Percentiles rank a stretch among this genome's conserved stretches.
phyloP scores from a whole-genome alignment of 2,888 invertebrate species.

The Drosophila koepferae region DNA sequence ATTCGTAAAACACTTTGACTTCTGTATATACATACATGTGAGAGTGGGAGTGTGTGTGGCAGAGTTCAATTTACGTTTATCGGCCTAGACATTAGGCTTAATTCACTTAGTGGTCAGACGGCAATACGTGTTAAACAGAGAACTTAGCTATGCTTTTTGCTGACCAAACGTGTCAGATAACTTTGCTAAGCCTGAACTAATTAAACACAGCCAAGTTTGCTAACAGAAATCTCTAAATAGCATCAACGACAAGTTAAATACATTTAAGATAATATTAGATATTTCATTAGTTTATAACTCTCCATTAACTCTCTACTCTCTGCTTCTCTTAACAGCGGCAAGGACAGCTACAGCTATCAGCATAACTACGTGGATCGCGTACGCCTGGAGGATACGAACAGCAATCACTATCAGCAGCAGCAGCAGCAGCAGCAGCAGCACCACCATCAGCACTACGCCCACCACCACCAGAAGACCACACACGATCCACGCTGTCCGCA shows the following conservation, averaged over 20 bases:
- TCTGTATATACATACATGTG: slow-evolving; percentile 2
- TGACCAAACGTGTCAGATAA: slow-evolving; percentile 9
- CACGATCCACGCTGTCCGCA: slow-evolving; percentile 74
- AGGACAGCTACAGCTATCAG: slow-evolving; percentile 82
- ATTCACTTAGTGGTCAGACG: slow-evolving; percentile 54
- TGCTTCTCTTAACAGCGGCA: slow-evolving; percentile 55
- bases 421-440: slow-evolving; percentile 35
- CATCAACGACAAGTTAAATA: not conserved
- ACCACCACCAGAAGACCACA: slow-evolving; percentile 36
- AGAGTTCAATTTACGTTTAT: slow-evolving; percentile 55
- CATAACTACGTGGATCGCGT: slow-evolving; percentile 85
- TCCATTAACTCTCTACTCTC: not conserved
- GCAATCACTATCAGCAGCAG: slow-evolving; percentile 47
- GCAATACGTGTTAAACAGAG: not conserved
- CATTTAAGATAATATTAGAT: not conserved
- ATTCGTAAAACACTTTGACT: slow-evolving; percentile 34
- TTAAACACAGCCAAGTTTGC: not conserved
- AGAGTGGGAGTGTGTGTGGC: slow-evolving; percentile 17
- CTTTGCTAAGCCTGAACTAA: not conserved
- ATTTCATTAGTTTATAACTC: not conserved
- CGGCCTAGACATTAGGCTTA: slow-evolving; percentile 47
- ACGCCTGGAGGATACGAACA: slow-evolving; percentile 80
- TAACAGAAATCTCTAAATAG: not conserved
- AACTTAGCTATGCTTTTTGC: slow-evolving; percentile 3
- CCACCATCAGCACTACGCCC: slow-evolving; percentile 22